Conservation (phyloP, 2,888 invertebrate species). For the Tachina grossa region DNA sequence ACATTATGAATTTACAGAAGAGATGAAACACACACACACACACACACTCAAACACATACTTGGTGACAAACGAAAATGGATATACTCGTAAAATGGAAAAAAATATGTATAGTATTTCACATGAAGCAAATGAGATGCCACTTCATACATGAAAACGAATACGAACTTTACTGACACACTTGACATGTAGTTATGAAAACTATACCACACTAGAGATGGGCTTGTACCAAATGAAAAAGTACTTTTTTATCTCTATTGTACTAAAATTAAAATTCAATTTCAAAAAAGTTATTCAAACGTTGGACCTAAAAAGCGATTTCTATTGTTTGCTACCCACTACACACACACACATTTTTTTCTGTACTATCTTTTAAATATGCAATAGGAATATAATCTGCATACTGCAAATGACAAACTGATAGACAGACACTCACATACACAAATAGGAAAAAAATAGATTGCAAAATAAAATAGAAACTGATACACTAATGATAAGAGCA, state of each 20-base stretch:
- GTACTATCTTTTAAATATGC: slow-evolving; percentile 1
- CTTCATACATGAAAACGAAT: slow-evolving; percentile 37
- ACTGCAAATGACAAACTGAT: slow-evolving; percentile 29
- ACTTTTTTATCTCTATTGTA: neutral
- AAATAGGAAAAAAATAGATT: slow-evolving; percentile 29
- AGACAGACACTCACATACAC: neutral
- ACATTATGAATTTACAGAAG: slow-evolving; percentile 58
- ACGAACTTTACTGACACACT: slow-evolving; percentile 53
- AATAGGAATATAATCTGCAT: slow-evolving; percentile 33
- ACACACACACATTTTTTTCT: neutral
- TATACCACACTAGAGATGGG: slow-evolving; percentile 12
- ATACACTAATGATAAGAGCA: slow-evolving; percentile 69
- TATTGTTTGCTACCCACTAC: no score
- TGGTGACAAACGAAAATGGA: slow-evolving; percentile 17
- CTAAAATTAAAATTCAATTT: neutral
- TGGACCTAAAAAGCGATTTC: no score
- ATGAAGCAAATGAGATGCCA: slow-evolving; percentile 58
- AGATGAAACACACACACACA: slow-evolving; percentile 6
- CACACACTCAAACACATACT: neutral
- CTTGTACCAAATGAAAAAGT: neutral
- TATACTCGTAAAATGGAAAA: neutral
- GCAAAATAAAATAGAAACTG: slow-evolving; percentile 60
- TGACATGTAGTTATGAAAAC: slow-evolving; percentile 52
- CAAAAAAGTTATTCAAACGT: no score
- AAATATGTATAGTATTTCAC: neutral